Conservation (phyloP, 2,888 invertebrate genomes). For the Adineta ricciae region DNA sequence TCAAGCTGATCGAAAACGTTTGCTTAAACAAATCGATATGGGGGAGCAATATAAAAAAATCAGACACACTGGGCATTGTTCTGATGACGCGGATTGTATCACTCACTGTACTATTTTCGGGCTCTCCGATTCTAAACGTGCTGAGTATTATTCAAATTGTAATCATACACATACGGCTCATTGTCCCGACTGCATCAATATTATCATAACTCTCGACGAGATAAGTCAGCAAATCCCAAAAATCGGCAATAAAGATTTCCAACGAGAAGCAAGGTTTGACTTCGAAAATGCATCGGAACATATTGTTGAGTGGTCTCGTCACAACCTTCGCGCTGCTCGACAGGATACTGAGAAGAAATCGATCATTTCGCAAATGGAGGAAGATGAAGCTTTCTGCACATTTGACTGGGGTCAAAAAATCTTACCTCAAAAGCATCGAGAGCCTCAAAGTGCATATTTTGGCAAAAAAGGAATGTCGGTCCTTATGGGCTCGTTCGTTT, state of each 20-base stretch:
- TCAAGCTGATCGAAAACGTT: background rate
- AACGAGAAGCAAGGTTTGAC: background rate
- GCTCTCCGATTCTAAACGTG: background rate
- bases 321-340: background rate
- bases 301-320: background rate
- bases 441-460: background rate
- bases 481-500: background rate
- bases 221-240: background rate
- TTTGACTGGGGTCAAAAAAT: constrained; percentile 6
- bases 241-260: background rate
- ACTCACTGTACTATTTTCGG: background rate
- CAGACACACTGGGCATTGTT: background rate
- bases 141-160: background rate
- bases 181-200: background rate
- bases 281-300: background rate
- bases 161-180: background rate
- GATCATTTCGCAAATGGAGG: background rate
- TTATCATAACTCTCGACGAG: background rate
- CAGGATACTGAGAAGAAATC: background rate
- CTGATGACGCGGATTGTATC: background rate
- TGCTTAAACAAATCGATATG: background rate
- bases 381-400: background rate
- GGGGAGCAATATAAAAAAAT: background rate
- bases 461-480: background rate
- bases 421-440: background rate